Evolutionary conservation across 1,140 invertebrate species (phyloP).

Genomic region (Polypedilum pembai): DNA sequence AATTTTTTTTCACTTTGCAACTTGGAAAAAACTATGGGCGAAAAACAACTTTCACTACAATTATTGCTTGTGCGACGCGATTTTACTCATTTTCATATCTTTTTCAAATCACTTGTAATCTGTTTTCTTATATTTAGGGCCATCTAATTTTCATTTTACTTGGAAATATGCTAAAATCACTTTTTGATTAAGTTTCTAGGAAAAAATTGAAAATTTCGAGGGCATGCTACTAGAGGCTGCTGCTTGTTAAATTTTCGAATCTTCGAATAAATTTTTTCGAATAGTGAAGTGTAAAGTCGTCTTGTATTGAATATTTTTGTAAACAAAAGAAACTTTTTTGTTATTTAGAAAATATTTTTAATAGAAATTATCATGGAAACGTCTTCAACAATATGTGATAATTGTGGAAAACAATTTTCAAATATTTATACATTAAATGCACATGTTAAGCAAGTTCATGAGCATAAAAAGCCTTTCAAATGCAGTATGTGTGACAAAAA

Average conservation of each 20-base stretch:
- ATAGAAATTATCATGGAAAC: background rate
- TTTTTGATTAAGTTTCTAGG: background rate
- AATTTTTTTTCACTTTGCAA: background rate
- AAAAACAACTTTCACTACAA: constrained; percentile 11
- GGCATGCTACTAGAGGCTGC: background rate
- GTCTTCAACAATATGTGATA: background rate
- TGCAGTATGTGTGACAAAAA: background rate
- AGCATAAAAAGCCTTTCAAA: background rate
- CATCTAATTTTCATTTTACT: constrained; percentile 21
- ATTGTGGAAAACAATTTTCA: background rate
- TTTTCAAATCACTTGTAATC: background rate
- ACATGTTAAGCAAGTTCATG: background rate
- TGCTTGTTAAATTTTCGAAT: background rate
- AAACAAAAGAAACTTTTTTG: background rate
- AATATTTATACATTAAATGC: constrained; percentile 8
- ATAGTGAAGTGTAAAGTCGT: background rate
- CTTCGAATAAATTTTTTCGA: background rate
- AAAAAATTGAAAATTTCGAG: background rate
- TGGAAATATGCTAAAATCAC: background rate
- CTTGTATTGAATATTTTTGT: background rate
- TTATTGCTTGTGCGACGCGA: background rate
- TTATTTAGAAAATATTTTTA: background rate
- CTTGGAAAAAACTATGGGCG: background rate
- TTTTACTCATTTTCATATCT: background rate
- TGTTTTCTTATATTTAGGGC: background rate